Evolutionary conservation across 64 coral and sea anemone genomes (phyloP), one percentile per base, ranked within the genome.

Genomic region (Platygyra sinensis): DNA sequence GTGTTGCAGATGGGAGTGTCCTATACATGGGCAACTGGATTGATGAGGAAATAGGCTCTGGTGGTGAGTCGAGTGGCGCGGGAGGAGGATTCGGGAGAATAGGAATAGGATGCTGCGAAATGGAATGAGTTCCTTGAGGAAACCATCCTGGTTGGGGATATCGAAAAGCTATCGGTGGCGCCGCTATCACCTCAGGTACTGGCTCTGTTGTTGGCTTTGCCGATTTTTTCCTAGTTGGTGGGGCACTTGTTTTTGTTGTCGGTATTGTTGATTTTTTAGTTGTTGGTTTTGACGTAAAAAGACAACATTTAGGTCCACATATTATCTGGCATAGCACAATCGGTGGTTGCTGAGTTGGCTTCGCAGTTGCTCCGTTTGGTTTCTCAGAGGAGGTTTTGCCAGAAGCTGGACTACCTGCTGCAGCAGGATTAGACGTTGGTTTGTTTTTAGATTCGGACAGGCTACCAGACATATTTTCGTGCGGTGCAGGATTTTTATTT

Each of bases 1-100:
- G 0, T 27, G 81, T 85, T 50, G 81, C 81, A 28, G 81, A 63
- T 4, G 81, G 81, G 25, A 85, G 81, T 51, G 62, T 85, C 81
- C 28, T 85, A 25, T 71, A 69, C 81, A 85, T 85, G 1, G 30
- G 18, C 14, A 24, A 22, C 60, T 5, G 22, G 30, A 22, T 8
- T 13, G 32, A 18, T 2, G 62, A 20, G 7, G 80, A 5, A 3
- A 46, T 18, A 14, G 60, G 33, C 22, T 31, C 31, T 13, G 60
- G 30, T 22, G 15, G 7, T 46, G 60, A 10, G 38, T 33, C 29
- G 14, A 33, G 8, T n/a, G 36, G 80, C 11, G 50, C 8, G 4
- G 33, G 62, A n/a, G 24, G 60, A 14, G 80, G 17, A 19, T 18
- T 18, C 1, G 24, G 22, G 7, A 22, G 4, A 10, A 69, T n/a